Conservation (phyloP, 2,797 vertebrate genomes). For the Champsocephalus esox region DNA sequence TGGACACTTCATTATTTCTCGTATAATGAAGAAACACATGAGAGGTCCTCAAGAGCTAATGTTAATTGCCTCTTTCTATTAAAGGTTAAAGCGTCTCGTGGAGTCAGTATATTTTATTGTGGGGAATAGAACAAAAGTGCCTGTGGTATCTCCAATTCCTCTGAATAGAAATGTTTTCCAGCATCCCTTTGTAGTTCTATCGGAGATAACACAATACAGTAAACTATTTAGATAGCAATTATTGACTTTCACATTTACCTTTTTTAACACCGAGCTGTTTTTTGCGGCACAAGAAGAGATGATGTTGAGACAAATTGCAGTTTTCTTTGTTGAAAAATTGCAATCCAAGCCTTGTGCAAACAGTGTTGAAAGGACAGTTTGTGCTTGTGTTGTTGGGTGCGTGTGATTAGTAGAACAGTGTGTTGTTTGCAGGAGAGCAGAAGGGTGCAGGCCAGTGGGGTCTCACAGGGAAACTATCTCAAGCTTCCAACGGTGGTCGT, state of each 20-base stretch:
- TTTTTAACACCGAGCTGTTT: background rate
- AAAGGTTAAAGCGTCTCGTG: constrained; percentile 1
- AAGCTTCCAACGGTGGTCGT: constrained; percentile 18
- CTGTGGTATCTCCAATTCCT: constrained; percentile 4
- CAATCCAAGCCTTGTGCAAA: background rate
- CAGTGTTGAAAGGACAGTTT: constrained; percentile 1
- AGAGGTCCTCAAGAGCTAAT: constrained; percentile 21
- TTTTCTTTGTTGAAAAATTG: background rate
- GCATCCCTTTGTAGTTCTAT: background rate
- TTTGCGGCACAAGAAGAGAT: background rate
- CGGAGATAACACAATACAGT: background rate
- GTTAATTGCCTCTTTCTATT: constrained; percentile 9
- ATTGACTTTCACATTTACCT: background rate
- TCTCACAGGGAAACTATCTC: constrained; percentile 49
- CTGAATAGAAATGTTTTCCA: constrained; percentile 7
- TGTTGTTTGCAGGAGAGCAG: constrained; percentile 40
- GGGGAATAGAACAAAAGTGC: constrained; percentile 4
- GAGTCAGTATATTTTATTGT: constrained; percentile 14
- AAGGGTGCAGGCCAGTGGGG: constrained; percentile 3
- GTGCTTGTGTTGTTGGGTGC: background rate
- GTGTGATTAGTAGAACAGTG: constrained; percentile 9
- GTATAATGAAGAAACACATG: constrained; percentile 28
- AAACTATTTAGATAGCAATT: background rate
- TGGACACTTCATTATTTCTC: constrained; percentile 20
- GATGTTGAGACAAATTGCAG: background rate